Conservation (phyloP, 2,113 vertebrate species). For the Alethe diademata region DNA sequence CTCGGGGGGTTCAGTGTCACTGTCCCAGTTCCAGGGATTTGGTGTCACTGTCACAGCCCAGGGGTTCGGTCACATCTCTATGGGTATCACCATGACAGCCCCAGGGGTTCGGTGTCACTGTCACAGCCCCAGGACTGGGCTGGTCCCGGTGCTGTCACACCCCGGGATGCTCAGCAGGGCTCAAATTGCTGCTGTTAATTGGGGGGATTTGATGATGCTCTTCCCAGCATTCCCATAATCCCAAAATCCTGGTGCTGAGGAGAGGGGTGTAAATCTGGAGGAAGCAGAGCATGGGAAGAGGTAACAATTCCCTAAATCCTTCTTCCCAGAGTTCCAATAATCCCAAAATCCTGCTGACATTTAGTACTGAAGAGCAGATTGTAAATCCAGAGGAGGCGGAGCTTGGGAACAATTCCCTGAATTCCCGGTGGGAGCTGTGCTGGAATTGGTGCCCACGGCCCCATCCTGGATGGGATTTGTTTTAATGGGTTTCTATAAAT, state of each 20-base stretch:
- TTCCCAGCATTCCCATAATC: not conserved
- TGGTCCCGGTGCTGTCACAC: not conserved
- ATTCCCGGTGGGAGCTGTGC: not conserved
- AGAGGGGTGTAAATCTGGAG: not conserved
- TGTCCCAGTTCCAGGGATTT: too few species aligned
- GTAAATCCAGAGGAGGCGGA: not conserved
- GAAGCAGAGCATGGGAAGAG: not conserved
- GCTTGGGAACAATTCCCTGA: not conserved
- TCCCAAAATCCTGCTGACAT: fast-evolving
- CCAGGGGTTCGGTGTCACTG: not conserved
- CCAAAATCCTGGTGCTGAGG: not conserved
- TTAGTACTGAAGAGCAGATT: not conserved
- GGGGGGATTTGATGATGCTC: not conserved
- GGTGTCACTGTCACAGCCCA: too few species aligned
- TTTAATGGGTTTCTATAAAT: constrained; percentile 36
- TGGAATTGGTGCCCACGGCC: not conserved
- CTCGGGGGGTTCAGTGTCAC: too few species aligned
- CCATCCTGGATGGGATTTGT: not conserved
- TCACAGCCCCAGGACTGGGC: not conserved
- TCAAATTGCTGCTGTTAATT: not conserved
- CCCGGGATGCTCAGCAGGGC: not conserved
- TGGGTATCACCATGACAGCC: not conserved
- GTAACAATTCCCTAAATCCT: not conserved
- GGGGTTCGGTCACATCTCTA: too few species aligned
- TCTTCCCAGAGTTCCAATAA: not conserved